Percentiles rank a stretch among this genome's conserved stretches.
Conservation (phyloP, 2,797 vertebrate species). For the Lepidocolaptes lacrymiger region DNA sequence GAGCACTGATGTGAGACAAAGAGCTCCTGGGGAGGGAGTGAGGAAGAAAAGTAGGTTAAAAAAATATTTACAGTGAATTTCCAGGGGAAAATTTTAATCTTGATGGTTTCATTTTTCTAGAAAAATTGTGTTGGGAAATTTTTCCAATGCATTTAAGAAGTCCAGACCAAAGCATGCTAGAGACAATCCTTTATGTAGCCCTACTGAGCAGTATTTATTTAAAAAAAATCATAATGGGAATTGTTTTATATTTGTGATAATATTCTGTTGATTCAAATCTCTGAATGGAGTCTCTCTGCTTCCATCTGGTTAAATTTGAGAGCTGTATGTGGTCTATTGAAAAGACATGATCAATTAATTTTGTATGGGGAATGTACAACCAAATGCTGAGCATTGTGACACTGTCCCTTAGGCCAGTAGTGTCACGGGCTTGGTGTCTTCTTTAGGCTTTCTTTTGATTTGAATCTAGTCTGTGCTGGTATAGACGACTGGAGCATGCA, state of each 20-base stretch:
- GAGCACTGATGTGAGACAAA: slow-evolving; percentile 48
- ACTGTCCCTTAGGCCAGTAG: rapidly evolving
- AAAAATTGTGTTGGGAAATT: not conserved
- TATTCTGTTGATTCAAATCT: not conserved
- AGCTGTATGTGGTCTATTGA: not conserved
- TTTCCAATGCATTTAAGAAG: not conserved
- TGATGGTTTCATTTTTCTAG: not conserved
- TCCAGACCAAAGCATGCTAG: not conserved
- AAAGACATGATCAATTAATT: not conserved
- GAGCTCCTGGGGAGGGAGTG: not conserved
- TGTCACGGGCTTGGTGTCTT: not conserved
- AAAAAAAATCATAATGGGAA: not conserved
- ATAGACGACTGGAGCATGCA: rapidly evolving
- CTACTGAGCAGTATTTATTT: not conserved
- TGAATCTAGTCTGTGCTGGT: not conserved
- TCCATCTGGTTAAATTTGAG: not conserved
- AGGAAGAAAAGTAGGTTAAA: slow-evolving; percentile 45
- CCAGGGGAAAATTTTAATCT: not conserved
- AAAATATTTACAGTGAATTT: slow-evolving; percentile 34
- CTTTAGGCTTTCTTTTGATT: not conserved
- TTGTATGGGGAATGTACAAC: rapidly evolving
- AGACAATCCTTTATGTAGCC: not conserved
- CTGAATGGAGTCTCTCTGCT: not conserved
- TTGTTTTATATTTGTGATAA: not conserved
- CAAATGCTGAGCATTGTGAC: rapidly evolving